Evolutionary conservation across 2,888 invertebrate species (phyloP).

Genomic region (Trypoxylon attenuatum): DNA sequence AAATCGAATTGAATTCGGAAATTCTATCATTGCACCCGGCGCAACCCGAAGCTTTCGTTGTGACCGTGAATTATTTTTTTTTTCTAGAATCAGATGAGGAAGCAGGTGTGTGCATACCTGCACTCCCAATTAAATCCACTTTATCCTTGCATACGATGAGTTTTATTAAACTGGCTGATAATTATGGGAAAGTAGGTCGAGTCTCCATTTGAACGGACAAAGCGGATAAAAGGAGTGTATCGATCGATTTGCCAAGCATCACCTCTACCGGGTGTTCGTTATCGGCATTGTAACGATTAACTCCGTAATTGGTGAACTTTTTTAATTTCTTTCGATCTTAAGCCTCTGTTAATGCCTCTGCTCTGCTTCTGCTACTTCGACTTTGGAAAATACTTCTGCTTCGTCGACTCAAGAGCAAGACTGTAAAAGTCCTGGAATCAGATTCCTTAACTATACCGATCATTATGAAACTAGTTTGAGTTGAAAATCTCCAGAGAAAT

Average conservation of each 20-base stretch:
- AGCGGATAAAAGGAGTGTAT: conserved; percentile 46
- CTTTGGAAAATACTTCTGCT: too few relatives aligned
- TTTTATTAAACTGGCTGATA: conserved; percentile 60
- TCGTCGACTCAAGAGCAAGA: too few relatives aligned
- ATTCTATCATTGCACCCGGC: neutral
- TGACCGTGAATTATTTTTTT: conserved; percentile 37
- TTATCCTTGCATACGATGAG: conserved; percentile 27
- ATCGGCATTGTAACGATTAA: conserved; percentile 49
- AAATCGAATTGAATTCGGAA: conserved; percentile 3
- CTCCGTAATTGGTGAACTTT: conserved; percentile 53
- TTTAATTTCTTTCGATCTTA: conserved; percentile 37
- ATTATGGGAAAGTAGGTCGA: conserved; percentile 65
- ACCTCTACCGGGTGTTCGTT: conserved; percentile 49
- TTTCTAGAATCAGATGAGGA: neutral
- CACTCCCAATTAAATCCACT: conserved; percentile 43
- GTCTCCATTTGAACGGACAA: conserved; percentile 47
- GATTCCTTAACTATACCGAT: too few relatives aligned
- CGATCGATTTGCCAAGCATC: conserved; percentile 44
- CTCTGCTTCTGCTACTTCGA: too few relatives aligned
- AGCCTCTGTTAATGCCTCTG: conserved; percentile 19
- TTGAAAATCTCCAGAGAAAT: too few relatives aligned
- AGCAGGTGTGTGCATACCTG: neutral
- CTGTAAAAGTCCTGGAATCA: too few relatives aligned
- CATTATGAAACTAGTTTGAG: too few relatives aligned
- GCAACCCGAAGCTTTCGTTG: neutral